A percentile compares a stretch with the other conserved stretches of the same genome.
Evolutionary conservation across 2,888 invertebrate genomes (phyloP).

Genomic region (Hydropsyche betteni): DNA sequence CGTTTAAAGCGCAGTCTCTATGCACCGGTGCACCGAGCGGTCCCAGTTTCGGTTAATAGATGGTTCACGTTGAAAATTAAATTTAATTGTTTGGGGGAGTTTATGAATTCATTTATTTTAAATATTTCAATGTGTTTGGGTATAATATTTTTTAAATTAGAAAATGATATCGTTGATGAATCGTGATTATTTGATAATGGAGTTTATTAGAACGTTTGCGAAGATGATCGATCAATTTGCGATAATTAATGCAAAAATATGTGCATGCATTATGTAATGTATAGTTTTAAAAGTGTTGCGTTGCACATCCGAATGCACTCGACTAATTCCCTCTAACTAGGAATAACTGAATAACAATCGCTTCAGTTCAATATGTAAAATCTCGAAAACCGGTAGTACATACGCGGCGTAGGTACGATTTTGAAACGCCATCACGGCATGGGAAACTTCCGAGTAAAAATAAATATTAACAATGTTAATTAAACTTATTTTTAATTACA

Average conservation of each 20-base stretch:
- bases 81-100: slow-evolving; percentile 40
- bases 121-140: neutral
- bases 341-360: slow-evolving; percentile 49
- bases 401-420: no score
- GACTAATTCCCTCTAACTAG: slow-evolving; percentile 44
- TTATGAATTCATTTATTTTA: no score
- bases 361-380: slow-evolving; percentile 35
- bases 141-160: neutral
- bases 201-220: neutral
- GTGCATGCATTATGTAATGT: no score
- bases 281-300: no score
- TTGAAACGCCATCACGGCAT: slow-evolving; percentile 1
- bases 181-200: neutral
- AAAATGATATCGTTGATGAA: neutral
- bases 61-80: slow-evolving; percentile 43
- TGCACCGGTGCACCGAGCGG: slow-evolving; percentile 10
- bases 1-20: slow-evolving; percentile 7
- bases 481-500: slow-evolving; percentile 18
- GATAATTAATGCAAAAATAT: neutral
- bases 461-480: slow-evolving; percentile 26
- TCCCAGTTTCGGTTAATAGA: slow-evolving; percentile 36
- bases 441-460: slow-evolving; percentile 32
- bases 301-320: slow-evolving; percentile 34
- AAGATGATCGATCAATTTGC: slow-evolving; percentile 2
- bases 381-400: slow-evolving; percentile 9